Evolutionary conservation across 2,888 invertebrate species (phyloP).

Genomic region (Yponomeuta malinellus): DNA sequence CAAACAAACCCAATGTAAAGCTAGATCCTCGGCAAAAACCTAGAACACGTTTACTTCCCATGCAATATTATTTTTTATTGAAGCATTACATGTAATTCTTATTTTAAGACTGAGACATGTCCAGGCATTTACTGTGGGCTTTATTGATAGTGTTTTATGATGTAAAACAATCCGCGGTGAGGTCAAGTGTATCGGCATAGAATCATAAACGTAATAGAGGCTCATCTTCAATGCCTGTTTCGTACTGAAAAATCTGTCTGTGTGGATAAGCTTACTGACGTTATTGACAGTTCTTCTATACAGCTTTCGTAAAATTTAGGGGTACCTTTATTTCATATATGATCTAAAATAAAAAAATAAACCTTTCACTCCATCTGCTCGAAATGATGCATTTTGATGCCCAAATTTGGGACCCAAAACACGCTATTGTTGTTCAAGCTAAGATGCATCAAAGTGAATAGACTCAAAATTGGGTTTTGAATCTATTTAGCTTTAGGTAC

Average conservation of each 20-base stretch:
- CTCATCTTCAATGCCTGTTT: neutral
- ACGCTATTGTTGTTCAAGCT: too few species aligned
- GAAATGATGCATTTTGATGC: too few species aligned
- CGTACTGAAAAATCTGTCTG: neutral
- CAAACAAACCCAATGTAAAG: neutral
- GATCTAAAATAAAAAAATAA: too few species aligned
- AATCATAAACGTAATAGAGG: neutral
- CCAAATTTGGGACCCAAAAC: too few species aligned
- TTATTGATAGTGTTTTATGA: constrained; percentile 5
- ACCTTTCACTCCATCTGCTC: too few species aligned
- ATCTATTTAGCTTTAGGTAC: too few species aligned
- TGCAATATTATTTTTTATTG: constrained; percentile 12
- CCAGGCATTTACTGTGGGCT: neutral
- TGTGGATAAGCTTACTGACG: too few species aligned
- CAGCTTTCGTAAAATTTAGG: too few species aligned
- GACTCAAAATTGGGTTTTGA: too few species aligned
- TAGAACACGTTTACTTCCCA: neutral
- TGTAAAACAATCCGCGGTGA: constrained; percentile 1
- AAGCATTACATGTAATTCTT: constrained; percentile 8
- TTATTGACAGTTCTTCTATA: too few species aligned
- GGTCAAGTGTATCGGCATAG: constrained; percentile 2
- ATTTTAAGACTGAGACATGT: constrained; percentile 10
- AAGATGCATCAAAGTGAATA: too few species aligned
- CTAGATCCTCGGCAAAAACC: neutral
- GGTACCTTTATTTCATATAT: too few species aligned